phyloP scores from a whole-genome alignment of 2,797 vertebrate species.

The Oreonectes daqikongensis region DNA sequence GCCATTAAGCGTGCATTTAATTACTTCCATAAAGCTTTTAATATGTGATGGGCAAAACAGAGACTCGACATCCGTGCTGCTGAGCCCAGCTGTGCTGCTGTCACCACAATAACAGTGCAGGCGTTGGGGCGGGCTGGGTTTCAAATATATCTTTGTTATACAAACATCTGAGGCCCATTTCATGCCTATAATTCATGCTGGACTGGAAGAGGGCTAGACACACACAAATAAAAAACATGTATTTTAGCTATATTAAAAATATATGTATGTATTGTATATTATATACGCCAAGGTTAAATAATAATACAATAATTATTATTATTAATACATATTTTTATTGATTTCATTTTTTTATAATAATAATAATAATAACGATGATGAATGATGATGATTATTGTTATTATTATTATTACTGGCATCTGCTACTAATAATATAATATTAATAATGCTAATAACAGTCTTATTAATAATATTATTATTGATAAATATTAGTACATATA shows the following conservation, averaged over 20 bases:
- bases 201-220: not conserved
- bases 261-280: not conserved
- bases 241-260: not conserved
- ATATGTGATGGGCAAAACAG: conserved; percentile 91
- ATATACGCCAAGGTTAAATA: no score
- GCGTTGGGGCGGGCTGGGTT: conserved; percentile 60
- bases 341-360: no score
- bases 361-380: no score
- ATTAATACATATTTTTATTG: no score
- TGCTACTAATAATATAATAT: no score
- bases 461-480: no score
- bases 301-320: no score
- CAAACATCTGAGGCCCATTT: conserved; percentile 84
- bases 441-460: no score
- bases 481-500: no score
- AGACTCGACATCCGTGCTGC: conserved; percentile 75
- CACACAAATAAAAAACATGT: not conserved
- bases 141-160: conserved; percentile 90
- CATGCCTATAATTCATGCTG: conserved; percentile 76
- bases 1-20: conserved; percentile 97
- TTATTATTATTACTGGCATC: no score
- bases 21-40: conserved; percentile 97
- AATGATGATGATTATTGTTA: no score
- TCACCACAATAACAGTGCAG: conserved; percentile 77
- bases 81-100: conserved; percentile 87